A percentile compares a stretch with the other conserved stretches of the same genome.
phyloP scores from a whole-genome alignment of 2,113 vertebrate genomes.

The Gambusia holbrooki region DNA sequence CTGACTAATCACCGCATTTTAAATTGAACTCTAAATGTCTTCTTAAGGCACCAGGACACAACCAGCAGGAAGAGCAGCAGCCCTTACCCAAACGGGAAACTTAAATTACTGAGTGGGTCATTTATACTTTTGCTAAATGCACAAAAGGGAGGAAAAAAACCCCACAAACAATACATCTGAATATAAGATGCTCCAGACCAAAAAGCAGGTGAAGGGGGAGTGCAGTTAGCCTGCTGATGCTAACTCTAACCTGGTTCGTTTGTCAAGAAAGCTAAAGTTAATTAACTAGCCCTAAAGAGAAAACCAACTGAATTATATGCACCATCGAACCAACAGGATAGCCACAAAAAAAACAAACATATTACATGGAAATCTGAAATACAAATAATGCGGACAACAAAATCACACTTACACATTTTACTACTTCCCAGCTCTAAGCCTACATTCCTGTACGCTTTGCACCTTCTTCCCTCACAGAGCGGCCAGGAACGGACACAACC shows the following conservation, averaged over 20 bases:
- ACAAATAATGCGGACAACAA: constrained; percentile 54
- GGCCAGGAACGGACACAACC: constrained; percentile 71
- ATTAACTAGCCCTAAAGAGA: constrained; percentile 61
- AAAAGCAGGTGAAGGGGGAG: not conserved
- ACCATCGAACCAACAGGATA: constrained; percentile 58
- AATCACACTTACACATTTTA: constrained; percentile 37
- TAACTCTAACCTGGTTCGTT: constrained; percentile 12
- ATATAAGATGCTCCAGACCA: not conserved
- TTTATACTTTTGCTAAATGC: not conserved
- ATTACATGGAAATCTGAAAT: constrained; percentile 66
- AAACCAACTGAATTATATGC: constrained; percentile 70
- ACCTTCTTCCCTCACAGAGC: constrained; percentile 42
- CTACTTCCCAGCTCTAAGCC: constrained; percentile 64
- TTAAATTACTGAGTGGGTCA: too few relatives aligned
- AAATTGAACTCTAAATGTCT: not conserved
- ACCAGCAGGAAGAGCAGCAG: too few relatives aligned
- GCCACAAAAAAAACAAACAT: constrained; percentile 61
- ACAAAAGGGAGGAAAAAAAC: not conserved
- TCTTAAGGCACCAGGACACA: not conserved
- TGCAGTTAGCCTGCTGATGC: not conserved
- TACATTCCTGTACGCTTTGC: constrained; percentile 44
- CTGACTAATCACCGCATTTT: too few relatives aligned
- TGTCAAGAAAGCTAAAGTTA: constrained; percentile 50
- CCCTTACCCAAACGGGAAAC: too few relatives aligned
- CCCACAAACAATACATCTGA: too few relatives aligned